These are phyloP conservation scores for Ostrea edulis DNA, from an alignment of 1,140 invertebrate species.

Conservation along the genomic window DNA sequence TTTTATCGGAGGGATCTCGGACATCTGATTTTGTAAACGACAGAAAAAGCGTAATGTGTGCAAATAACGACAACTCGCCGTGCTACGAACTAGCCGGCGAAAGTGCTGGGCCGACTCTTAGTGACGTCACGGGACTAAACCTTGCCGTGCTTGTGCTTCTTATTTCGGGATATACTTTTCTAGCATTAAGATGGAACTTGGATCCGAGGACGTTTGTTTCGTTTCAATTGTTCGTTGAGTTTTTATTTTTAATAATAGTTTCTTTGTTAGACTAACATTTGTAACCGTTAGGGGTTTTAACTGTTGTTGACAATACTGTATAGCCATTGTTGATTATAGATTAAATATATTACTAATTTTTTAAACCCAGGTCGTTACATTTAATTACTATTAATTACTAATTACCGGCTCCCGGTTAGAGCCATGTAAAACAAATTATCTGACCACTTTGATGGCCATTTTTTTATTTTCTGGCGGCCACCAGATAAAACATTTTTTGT, in stretches of 20 bases:
- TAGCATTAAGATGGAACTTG: slow-evolving; percentile 3
- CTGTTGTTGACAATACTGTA: neutral
- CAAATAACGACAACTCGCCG: neutral
- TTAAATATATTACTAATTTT: slow-evolving; percentile 27
- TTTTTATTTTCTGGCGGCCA: no score
- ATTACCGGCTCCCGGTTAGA: no score
- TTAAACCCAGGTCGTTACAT: neutral
- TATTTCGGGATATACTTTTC: slow-evolving; percentile 3
- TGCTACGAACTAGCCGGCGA: neutral
- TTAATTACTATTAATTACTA: no score
- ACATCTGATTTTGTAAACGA: neutral
- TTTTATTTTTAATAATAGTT: slow-evolving; percentile 2
- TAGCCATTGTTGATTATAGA: slow-evolving; percentile 27
- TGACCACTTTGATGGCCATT: no score
- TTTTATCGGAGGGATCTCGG: neutral
- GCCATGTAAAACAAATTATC: no score
- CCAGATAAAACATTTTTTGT: no score
- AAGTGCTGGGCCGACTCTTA: neutral
- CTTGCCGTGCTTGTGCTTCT: neutral
- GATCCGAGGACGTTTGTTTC: neutral
- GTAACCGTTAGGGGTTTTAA: neutral
- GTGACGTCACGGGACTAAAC: neutral
- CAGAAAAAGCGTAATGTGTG: neutral
- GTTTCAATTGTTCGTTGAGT: slow-evolving; percentile 11
- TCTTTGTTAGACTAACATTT: slow-evolving; percentile 11